Percentiles rank a stretch among this genome's conserved stretches.
Evolutionary conservation across 1,140 invertebrate species (phyloP).

Genomic region (Trichoplusia ni): DNA sequence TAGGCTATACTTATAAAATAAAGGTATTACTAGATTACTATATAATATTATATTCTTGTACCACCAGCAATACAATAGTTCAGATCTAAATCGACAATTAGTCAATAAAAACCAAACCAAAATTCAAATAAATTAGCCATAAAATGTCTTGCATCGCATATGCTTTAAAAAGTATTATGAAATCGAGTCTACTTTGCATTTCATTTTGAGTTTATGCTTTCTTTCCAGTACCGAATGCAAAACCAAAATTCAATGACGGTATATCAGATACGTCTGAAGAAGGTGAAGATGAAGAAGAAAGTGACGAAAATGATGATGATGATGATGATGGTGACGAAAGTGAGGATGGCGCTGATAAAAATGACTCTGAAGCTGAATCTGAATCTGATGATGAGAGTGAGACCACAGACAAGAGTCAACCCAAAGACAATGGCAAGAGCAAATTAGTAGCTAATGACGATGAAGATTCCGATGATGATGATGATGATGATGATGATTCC

Average conservation of each 20-base stretch:
- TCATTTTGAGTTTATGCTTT: neutral
- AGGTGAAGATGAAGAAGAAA: conserved; percentile 53
- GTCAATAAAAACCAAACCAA: too few species aligned
- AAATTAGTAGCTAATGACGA: neutral
- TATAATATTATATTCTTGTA: too few species aligned
- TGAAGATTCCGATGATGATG: neutral
- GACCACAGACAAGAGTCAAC: neutral
- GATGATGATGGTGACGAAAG: conserved; percentile 36
- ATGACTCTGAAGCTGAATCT: conserved; percentile 29
- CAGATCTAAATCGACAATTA: too few species aligned
- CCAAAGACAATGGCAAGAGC: neutral
- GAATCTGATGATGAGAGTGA: conserved; percentile 18
- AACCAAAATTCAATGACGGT: conserved; percentile 68
- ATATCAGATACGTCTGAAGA: conserved; percentile 64
- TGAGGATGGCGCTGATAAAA: conserved; percentile 47
- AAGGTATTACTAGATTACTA: too few species aligned
- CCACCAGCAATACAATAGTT: too few species aligned
- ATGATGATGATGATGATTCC: conserved; percentile 4
- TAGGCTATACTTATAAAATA: too few species aligned
- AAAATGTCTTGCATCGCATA: too few species aligned
- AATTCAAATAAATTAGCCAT: too few species aligned
- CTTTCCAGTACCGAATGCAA: conserved; percentile 69
- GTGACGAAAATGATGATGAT: conserved; percentile 51
- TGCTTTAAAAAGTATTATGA: too few species aligned
- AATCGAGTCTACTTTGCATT: neutral